phyloP scores from a whole-genome alignment of 37 sponge, comb jelly and placozoan species.

The Agelas oroides region DNA sequence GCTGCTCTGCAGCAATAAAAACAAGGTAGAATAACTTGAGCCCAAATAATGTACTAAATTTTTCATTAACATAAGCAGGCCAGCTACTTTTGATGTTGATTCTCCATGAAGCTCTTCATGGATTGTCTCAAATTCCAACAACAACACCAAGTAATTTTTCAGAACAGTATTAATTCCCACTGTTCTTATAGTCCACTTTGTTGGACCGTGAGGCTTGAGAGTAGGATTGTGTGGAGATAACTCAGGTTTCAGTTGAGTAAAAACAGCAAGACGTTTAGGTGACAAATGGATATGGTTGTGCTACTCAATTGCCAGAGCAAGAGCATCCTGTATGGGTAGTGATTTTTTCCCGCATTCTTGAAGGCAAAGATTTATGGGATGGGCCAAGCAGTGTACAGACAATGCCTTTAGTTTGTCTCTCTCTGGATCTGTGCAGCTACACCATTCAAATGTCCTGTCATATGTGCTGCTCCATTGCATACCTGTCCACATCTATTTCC shows the following conservation, averaged over 20 bases:
- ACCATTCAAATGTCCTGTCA: constrained; percentile 52
- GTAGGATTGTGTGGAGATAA: too few species aligned
- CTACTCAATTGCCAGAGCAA: constrained; percentile 19
- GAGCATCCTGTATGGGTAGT: constrained; percentile 27
- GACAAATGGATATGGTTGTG: constrained; percentile 20
- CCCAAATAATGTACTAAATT: constrained; percentile 68
- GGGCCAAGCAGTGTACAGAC: constrained; percentile 30
- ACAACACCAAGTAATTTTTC: constrained; percentile 29
- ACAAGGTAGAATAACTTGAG: constrained; percentile 33
- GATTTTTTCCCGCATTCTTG: constrained; percentile 6
- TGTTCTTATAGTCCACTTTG: constrained; percentile 41
- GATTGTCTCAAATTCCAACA: constrained; percentile 12
- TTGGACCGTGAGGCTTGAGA: too few species aligned
- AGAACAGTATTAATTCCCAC: constrained; percentile 29
- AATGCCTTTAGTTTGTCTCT: constrained; percentile 28
- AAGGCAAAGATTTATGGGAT: constrained; percentile 22
- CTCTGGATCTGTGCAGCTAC: constrained; percentile 42
- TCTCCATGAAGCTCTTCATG: not conserved
- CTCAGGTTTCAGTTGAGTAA: too few species aligned
- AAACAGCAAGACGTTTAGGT: constrained; percentile 18
- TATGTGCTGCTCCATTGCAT: constrained; percentile 55
- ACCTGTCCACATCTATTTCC: constrained; percentile 47
- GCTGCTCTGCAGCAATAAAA: constrained; percentile 21
- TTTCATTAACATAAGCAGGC: constrained; percentile 29
- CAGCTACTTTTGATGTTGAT: constrained; percentile 33